Conservation (phyloP, 2,113 vertebrate species). For the Murina feae region DNA sequence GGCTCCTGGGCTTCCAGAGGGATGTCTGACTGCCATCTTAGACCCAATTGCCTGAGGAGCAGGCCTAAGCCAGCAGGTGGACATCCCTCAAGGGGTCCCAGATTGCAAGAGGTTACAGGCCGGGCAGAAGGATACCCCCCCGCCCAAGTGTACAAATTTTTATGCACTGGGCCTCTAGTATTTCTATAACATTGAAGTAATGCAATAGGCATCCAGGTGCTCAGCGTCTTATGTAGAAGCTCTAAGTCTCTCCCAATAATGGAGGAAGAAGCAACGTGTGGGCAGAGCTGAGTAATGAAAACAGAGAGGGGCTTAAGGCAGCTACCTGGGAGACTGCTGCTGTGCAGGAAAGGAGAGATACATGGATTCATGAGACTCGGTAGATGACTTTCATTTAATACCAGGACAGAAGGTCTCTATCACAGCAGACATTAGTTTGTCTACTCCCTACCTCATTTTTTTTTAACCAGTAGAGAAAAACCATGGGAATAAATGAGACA, state of each 20-base stretch:
- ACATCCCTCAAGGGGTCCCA: too few relatives aligned
- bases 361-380: neutral
- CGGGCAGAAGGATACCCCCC: too few relatives aligned
- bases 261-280: fast-evolving
- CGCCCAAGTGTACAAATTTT: too few relatives aligned
- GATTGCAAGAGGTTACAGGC: too few relatives aligned
- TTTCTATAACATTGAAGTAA: neutral
- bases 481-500: neutral
- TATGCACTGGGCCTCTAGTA: too few relatives aligned
- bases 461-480: neutral
- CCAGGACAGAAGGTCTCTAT: neutral
- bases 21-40: too few relatives aligned
- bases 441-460: neutral
- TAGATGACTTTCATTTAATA: neutral
- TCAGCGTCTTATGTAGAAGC: neutral
- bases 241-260: neutral
- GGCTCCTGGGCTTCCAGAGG: too few relatives aligned
- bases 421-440: neutral
- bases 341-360: neutral
- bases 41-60: too few relatives aligned
- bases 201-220: neutral
- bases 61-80: too few relatives aligned
- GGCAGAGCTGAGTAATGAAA: neutral
- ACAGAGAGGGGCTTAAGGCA: neutral
- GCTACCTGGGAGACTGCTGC: neutral